A percentile compares a stretch with the other conserved stretches of the same genome.
phyloP scores from a whole-genome alignment of 2,888 invertebrate genomes.

The Tiliacea aurago region DNA sequence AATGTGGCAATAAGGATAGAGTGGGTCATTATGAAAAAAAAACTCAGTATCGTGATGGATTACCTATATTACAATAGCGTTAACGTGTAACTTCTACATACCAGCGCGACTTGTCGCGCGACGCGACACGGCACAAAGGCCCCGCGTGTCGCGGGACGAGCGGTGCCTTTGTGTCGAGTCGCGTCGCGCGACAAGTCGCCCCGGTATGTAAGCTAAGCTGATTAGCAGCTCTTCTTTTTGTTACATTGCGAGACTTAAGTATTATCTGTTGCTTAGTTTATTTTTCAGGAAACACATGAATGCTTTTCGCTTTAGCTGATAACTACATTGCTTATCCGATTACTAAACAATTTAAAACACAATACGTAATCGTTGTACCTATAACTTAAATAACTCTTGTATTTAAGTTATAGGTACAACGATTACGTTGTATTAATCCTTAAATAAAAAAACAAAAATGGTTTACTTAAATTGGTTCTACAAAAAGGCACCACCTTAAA shows the following conservation, averaged over 20 bases:
- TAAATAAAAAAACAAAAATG: not conserved
- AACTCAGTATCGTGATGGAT: not conserved
- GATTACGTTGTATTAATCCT: too few relatives aligned
- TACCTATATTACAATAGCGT: constrained; percentile 1
- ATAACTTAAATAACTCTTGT: not conserved
- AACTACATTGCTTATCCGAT: not conserved
- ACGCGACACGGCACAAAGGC: too few relatives aligned
- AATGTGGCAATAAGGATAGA: not conserved
- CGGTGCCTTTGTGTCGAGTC: too few relatives aligned
- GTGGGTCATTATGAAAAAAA: not conserved
- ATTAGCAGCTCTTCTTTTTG: not conserved
- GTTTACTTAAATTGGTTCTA: too few relatives aligned
- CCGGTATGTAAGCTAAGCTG: not conserved
- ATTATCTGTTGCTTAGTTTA: not conserved
- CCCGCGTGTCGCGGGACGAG: too few relatives aligned
- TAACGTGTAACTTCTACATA: too few relatives aligned
- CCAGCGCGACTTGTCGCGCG: too few relatives aligned
- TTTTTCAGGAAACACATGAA: not conserved
- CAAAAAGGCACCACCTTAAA: constrained; percentile 21
- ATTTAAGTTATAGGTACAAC: too few relatives aligned
- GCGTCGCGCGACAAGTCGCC: too few relatives aligned
- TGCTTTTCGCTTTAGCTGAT: not conserved
- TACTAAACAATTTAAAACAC: not conserved
- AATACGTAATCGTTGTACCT: not conserved
- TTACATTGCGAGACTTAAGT: not conserved